Evolutionary conservation across 2,888 invertebrate genomes (phyloP).

Genomic region (Polyploca ridens): DNA sequence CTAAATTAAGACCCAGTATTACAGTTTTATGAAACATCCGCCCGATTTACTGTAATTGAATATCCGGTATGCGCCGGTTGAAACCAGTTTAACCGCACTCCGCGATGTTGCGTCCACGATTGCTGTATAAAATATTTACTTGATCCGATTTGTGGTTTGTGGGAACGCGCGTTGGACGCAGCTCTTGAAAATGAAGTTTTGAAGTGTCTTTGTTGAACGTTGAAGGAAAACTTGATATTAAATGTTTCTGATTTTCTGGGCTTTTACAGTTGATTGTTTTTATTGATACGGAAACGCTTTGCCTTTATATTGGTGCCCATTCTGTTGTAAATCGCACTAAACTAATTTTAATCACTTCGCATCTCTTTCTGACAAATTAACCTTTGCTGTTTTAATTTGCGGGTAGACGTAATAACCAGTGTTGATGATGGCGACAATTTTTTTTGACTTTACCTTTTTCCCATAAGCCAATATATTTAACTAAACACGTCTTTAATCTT

Average conservation of each 20-base stretch:
- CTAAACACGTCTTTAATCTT: too few species aligned
- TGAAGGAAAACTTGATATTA: not conserved
- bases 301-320: too few species aligned
- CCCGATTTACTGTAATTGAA: slow-evolving; percentile 10
- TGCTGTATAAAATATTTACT: slow-evolving; percentile 12
- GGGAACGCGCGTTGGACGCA: not conserved
- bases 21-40: slow-evolving; percentile 4
- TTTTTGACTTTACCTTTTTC: too few species aligned
- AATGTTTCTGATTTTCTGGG: not conserved
- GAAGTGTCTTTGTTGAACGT: slow-evolving; percentile 1
- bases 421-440: too few species aligned
- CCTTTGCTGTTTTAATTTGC: too few species aligned
- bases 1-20: not conserved
- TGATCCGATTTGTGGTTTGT: slow-evolving; percentile 13
- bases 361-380: too few species aligned
- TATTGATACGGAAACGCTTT: too few species aligned
- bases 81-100: slow-evolving; percentile 3
- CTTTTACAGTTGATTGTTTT: too few species aligned
- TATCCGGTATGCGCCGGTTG: slow-evolving; percentile 11
- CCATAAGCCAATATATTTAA: too few species aligned
- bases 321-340: too few species aligned
- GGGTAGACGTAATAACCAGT: too few species aligned
- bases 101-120: slow-evolving; percentile 2
- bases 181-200: not conserved
- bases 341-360: too few species aligned